Evolutionary conservation across 2,888 invertebrate genomes (phyloP).

Genomic region (Stenoptilia bipunctidactyla): DNA sequence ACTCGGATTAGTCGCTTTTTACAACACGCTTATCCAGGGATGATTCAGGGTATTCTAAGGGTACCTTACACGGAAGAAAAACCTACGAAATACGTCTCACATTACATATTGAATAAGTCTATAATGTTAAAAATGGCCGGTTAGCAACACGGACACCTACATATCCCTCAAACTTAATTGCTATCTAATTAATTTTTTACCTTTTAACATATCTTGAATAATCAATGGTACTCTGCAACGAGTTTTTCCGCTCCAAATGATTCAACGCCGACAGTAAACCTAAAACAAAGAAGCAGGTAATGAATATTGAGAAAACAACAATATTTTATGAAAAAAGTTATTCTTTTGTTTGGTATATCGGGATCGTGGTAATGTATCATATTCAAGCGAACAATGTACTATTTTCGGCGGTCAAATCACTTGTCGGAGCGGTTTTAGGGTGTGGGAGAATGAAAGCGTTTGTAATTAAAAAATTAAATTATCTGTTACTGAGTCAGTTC

Average conservation of each 20-base stretch:
- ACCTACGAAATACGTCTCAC: too few species aligned
- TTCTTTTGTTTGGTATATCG: slow-evolving; percentile 65
- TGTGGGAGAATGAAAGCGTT: background rate
- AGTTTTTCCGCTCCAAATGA: slow-evolving; percentile 67
- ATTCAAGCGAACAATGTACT: slow-evolving; percentile 55
- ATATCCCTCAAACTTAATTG: slow-evolving; percentile 8
- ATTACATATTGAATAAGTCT: too few species aligned
- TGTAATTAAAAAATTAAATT: background rate
- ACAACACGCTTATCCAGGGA: too few species aligned
- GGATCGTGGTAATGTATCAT: slow-evolving; percentile 65
- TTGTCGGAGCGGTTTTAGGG: background rate
- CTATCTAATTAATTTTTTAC: slow-evolving; percentile 25
- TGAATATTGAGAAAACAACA: slow-evolving; percentile 36
- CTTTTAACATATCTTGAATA: slow-evolving; percentile 92
- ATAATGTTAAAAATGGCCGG: too few species aligned
- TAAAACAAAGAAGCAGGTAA: slow-evolving; percentile 36
- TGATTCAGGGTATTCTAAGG: too few species aligned
- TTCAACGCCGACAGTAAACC: slow-evolving; percentile 62
- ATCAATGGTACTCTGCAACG: slow-evolving; percentile 79
- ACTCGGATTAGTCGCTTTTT: too few species aligned
- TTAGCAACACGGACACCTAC: too few species aligned
- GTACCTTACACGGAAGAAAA: too few species aligned
- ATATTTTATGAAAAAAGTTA: slow-evolving; percentile 49
- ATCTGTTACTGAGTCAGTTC: background rate
- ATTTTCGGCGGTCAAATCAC: slow-evolving; percentile 41